A percentile compares a stretch with the other conserved stretches of the same genome.
Evolutionary conservation across 2,113 vertebrate genomes (phyloP).

Genomic region (Tychaedon coryphoeus): DNA sequence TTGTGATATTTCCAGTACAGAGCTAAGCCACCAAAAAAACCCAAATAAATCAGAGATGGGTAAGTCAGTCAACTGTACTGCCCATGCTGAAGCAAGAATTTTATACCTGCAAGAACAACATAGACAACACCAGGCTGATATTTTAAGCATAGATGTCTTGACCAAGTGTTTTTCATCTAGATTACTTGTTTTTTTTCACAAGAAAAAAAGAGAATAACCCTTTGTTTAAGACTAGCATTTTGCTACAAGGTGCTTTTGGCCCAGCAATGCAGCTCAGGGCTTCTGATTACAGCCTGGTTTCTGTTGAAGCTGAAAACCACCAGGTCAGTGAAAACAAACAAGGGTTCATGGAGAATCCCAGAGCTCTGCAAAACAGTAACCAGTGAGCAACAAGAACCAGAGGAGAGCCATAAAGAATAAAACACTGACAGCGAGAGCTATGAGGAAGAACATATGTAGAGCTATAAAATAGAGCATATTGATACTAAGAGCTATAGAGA

Average conservation of each 20-base stretch:
- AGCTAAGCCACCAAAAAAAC: neutral
- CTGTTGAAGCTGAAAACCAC: neutral
- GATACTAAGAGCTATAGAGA: neutral
- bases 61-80: neutral
- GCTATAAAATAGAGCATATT: neutral
- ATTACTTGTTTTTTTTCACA: neutral
- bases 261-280: neutral
- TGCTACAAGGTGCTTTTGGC: neutral
- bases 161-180: neutral
- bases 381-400: neutral
- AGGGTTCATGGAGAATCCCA: neutral
- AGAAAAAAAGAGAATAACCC: neutral
- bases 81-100: neutral
- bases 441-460: neutral
- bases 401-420: neutral
- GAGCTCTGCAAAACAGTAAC: slow-evolving; percentile 1
- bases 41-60: neutral
- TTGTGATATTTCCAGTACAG: neutral
- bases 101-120: neutral
- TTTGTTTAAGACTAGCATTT: neutral
- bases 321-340: slow-evolving; percentile 21
- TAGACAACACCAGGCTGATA: neutral
- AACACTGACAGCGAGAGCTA: neutral
- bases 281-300: neutral
- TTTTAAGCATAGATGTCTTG: neutral